Base-by-base conservation (phyloP, 1,140 invertebrate species). In the Triops cancriformis region DNA sequence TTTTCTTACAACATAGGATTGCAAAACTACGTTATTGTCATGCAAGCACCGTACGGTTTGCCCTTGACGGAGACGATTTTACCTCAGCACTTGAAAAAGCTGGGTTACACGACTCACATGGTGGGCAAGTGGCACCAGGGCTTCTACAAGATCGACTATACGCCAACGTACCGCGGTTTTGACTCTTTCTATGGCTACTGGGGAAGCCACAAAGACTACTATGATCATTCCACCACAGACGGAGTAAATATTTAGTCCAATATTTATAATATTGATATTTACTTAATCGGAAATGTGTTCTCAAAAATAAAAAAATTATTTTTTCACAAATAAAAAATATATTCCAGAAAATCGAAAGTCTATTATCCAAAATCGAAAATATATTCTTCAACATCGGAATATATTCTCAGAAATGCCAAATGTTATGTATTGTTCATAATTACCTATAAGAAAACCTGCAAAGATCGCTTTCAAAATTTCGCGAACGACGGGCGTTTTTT, bases 71-170 rank as follows among this genome's bases (percentile, higher is more conserved):
- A 82, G 26, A 83, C 82, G 43, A 80, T 83, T 26, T 77, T 86
- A 37, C 85, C 85, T 9, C 81, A 86, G 77, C 81, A 83, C 26
- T 79, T 86, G 7, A 85, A 84, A 42, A 73, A 81, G 11, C 76
- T 83, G 1, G 85, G 85, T 3, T 92, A 92, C 82, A 83, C 83
- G 1, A 91, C 90, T 0, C 88, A 89, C 83, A 83, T 90, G 23
- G 85, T 92, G 51, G 91, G 91, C 31, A 93, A 92, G 85, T 92
- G 90, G 90, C 89, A 91, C 79, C 82, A 90, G 31, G 90, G 90
- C 0, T 88, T 88, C 80, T 88, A 87, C 73, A 86, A 86, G n/a
- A 85, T 83, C 76, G 86, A 88, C 42, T 88, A 90, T 76, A 88
- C 88, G 2, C 91, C 91, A 2, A 86, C 86, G 10, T 82, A 85